Percentiles rank a stretch among this genome's conserved stretches.
Evolutionary conservation across 2,797 vertebrate species (phyloP).

Genomic region (Anabas testudineus): DNA sequence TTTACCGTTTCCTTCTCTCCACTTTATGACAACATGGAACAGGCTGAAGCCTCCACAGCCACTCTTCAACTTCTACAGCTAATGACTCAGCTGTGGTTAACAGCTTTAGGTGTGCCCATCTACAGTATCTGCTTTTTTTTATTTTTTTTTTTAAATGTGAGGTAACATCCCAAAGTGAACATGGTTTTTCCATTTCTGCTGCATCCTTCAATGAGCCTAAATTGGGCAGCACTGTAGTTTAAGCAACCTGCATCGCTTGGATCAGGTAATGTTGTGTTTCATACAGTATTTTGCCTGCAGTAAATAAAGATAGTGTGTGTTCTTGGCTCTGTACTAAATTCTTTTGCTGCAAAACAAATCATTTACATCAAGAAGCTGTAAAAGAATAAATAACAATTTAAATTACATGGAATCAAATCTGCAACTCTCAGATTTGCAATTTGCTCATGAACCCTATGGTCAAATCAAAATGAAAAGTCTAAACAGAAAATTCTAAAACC

Average conservation of each 20-base stretch:
- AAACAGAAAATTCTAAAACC: too few species aligned
- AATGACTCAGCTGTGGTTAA: conserved; percentile 53
- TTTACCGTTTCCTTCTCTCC: conserved; percentile 38
- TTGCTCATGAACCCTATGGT: too few species aligned
- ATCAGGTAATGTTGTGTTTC: conserved; percentile 8
- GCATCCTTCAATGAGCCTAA: conserved; percentile 21
- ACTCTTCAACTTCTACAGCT: conserved; percentile 37
- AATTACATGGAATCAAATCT: too few species aligned
- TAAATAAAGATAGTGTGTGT: conserved; percentile 13
- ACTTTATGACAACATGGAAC: conserved; percentile 57
- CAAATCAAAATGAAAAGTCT: too few species aligned
- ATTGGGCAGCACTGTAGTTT: conserved; percentile 12
- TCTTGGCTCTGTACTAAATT: background rate
- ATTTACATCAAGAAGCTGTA: conserved; percentile 1
- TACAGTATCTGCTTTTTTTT: conserved; percentile 26
- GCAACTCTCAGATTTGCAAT: too few species aligned
- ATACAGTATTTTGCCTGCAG: conserved; percentile 8
- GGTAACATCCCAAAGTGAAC: conserved; percentile 30
- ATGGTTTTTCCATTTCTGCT: conserved; percentile 39
- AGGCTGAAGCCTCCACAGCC: conserved; percentile 18
- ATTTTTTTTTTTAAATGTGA: background rate
- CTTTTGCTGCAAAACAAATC: conserved; percentile 3
- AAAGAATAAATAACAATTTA: conserved; percentile 1
- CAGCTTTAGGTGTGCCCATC: conserved; percentile 24
- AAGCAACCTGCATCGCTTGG: conserved; percentile 18